phyloP scores from a whole-genome alignment of 1,140 invertebrate species.

The Medauroidea extradentata region DNA sequence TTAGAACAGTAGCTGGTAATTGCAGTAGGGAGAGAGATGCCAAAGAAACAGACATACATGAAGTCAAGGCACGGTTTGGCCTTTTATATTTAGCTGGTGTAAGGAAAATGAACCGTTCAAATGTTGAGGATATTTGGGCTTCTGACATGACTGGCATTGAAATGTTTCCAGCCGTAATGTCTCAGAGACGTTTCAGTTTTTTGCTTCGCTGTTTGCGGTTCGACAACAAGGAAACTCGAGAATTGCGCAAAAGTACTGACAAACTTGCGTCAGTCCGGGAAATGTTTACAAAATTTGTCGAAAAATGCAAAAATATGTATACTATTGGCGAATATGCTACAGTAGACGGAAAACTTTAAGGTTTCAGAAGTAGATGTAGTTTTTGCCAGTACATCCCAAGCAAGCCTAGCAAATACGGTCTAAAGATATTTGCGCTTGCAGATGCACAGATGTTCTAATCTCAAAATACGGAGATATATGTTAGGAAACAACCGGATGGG shows the following conservation, averaged over 20 bases:
- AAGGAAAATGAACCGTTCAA: background rate
- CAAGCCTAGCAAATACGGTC: slow-evolving; percentile 43
- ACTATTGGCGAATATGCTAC: background rate
- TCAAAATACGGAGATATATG: slow-evolving; percentile 35
- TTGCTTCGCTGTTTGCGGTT: background rate
- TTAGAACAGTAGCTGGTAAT: no score
- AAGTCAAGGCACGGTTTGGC: slow-evolving; percentile 1
- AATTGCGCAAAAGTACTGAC: background rate
- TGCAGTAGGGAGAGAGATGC: no score
- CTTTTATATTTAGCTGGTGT: background rate
- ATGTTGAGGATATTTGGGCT: slow-evolving; percentile 1
- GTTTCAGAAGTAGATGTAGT: slow-evolving; percentile 39
- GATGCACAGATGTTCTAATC: slow-evolving; percentile 34
- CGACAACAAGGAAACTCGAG: background rate
- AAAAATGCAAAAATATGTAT: background rate
- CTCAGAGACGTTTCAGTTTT: background rate
- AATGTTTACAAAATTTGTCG: background rate
- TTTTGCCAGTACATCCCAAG: slow-evolving; percentile 44
- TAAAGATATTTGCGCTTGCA: slow-evolving; percentile 40
- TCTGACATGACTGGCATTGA: background rate
- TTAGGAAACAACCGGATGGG: background rate
- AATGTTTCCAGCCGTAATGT: background rate
- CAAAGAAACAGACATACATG: slow-evolving; percentile 1
- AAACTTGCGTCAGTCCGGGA: background rate
- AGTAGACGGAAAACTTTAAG: slow-evolving; percentile 23